Percentiles rank a stretch among this genome's conserved stretches.
Evolutionary conservation across 2,888 invertebrate genomes (phyloP).

Genomic region (Sipha maydis): DNA sequence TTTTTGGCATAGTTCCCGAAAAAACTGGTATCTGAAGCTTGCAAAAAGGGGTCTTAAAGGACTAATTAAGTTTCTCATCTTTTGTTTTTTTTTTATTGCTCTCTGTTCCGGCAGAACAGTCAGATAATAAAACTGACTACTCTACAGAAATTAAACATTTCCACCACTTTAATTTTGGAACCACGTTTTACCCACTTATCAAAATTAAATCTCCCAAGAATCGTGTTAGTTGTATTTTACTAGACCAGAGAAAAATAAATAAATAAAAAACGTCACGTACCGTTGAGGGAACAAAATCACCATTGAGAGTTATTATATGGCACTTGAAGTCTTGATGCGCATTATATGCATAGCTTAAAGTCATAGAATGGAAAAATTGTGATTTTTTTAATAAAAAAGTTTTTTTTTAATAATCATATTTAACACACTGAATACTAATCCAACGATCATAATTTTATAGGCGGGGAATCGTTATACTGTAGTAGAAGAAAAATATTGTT

Average conservation of each 20-base stretch:
- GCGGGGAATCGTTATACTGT: background rate
- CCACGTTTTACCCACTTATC: constrained; percentile 27
- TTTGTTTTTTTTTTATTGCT: constrained; percentile 33
- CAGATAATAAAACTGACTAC: constrained; percentile 21
- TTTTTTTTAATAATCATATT: constrained; percentile 14
- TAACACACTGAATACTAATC: background rate
- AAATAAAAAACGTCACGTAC: constrained; percentile 9
- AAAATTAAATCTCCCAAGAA: constrained; percentile 22
- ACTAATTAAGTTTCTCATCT: constrained; percentile 52
- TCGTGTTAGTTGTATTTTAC: background rate
- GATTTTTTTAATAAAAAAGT: too few relatives aligned
- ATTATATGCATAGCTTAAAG: constrained; percentile 1
- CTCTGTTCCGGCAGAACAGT: constrained; percentile 18
- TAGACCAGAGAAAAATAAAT: constrained; percentile 1
- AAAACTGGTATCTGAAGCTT: constrained; percentile 43
- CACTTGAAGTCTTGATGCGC: background rate
- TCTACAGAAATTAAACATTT: constrained; percentile 52
- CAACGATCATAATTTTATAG: background rate
- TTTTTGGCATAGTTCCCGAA: constrained; percentile 51
- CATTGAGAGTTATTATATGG: constrained; percentile 4
- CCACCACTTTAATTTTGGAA: constrained; percentile 26
- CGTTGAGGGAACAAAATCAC: background rate
- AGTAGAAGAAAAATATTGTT: background rate
- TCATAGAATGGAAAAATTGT: background rate
- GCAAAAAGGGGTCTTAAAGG: constrained; percentile 34